Percentiles rank a stretch among this genome's conserved stretches.
Conservation (phyloP, 2,113 vertebrate genomes). For the Butastur rufipennis region DNA sequence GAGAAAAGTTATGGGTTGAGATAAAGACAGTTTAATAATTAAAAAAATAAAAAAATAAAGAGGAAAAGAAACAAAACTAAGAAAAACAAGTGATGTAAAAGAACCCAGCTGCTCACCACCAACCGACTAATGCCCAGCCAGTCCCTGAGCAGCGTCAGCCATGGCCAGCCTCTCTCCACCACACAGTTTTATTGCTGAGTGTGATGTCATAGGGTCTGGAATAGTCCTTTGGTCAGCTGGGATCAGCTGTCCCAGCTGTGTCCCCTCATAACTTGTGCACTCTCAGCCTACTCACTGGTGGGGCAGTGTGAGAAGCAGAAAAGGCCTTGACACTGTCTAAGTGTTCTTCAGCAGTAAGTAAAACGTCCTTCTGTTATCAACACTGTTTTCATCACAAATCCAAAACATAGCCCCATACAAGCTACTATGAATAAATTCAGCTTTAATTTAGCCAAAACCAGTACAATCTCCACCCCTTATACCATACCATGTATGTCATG, state of each 20-base stretch:
- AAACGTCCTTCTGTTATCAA: background rate
- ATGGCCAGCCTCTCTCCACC: too few relatives aligned
- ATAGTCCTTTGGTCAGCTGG: background rate
- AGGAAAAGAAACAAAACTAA: too few relatives aligned
- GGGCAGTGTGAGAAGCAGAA: accelerated
- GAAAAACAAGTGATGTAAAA: too few relatives aligned
- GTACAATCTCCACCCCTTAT: background rate
- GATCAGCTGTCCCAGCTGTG: background rate
- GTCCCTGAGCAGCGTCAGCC: too few relatives aligned
- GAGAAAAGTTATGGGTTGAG: too few relatives aligned
- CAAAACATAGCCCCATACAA: background rate
- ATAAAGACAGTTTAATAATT: too few relatives aligned
- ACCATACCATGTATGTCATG: accelerated
- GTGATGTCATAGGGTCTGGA: too few relatives aligned
- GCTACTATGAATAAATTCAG: background rate
- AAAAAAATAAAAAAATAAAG: too few relatives aligned
- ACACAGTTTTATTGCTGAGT: too few relatives aligned
- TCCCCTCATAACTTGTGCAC: background rate
- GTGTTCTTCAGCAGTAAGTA: background rate
- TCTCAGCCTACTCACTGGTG: background rate
- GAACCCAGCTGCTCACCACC: too few relatives aligned
- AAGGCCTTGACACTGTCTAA: background rate
- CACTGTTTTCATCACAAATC: background rate
- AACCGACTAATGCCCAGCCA: too few relatives aligned
- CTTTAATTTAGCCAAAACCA: background rate